Conservation (phyloP, 2,888 invertebrate species). For the Scaptodrosophila latifasciaeformis region DNA sequence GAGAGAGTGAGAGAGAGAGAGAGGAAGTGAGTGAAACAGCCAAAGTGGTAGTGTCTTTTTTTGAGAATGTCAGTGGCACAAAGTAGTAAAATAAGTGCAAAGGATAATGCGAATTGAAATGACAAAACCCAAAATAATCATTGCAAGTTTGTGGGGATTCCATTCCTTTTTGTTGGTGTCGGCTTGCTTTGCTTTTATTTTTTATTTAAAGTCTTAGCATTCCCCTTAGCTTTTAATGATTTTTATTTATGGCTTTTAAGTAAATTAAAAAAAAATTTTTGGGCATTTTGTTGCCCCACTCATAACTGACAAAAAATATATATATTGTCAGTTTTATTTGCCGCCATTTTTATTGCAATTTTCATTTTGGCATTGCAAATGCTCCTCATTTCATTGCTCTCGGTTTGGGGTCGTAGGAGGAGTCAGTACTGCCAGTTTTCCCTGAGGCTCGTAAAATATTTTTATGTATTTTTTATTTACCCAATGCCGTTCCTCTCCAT, state of each 20-base stretch:
- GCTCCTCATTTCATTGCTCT: not conserved
- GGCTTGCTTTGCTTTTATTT: not conserved
- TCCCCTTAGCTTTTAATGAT: constrained; percentile 1
- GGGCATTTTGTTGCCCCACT: constrained; percentile 39
- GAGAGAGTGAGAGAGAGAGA: not conserved
- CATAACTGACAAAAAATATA: constrained; percentile 61
- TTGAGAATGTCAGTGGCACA: too few relatives aligned
- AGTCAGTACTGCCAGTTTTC: too few relatives aligned
- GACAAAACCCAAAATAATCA: constrained; percentile 71
- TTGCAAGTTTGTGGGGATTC: constrained; percentile 8
- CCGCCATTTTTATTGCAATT: constrained; percentile 61
- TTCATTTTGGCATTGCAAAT: constrained; percentile 22
- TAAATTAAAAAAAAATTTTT: constrained; percentile 60
- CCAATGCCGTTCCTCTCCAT: constrained; percentile 39
- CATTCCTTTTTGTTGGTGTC: not conserved
- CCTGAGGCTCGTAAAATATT: constrained; percentile 56
- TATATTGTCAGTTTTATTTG: constrained; percentile 67
- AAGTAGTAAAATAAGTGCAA: constrained; percentile 69
- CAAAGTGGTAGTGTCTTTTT: too few relatives aligned
- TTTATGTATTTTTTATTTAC: constrained; percentile 68
- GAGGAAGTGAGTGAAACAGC: constrained; percentile 2
- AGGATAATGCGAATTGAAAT: constrained; percentile 72
- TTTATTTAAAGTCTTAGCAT: not conserved
- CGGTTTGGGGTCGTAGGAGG: not conserved
- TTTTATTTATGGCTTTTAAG: constrained; percentile 62